These are phyloP conservation scores for Scaptomyza tumidula DNA, from an alignment of 2,888 invertebrate genomes.

Conservation along the genomic window DNA sequence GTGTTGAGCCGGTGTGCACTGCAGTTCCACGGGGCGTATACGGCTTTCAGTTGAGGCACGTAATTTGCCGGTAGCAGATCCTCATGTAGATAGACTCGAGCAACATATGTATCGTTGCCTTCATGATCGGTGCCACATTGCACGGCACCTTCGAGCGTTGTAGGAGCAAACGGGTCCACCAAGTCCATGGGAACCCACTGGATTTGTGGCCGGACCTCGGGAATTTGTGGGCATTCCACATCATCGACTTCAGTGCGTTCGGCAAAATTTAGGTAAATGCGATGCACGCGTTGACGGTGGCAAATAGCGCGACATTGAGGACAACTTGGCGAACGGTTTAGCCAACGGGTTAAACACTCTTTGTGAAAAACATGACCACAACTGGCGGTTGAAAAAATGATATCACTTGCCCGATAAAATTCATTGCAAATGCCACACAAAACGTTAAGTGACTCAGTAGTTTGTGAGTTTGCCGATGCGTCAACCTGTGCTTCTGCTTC, in stretches of 20 bases:
- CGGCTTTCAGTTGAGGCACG: slow-evolving; percentile 67
- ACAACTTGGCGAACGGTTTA: slow-evolving; percentile 64
- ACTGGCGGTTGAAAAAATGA: slow-evolving; percentile 63
- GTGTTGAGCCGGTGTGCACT: slow-evolving; percentile 50
- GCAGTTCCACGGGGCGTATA: slow-evolving; percentile 66
- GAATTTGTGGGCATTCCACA: too few species aligned
- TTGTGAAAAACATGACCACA: slow-evolving; percentile 81
- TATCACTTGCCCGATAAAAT: slow-evolving; percentile 68
- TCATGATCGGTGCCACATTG: slow-evolving; percentile 72
- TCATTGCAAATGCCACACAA: slow-evolving; percentile 79
- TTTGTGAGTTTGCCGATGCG: neutral
- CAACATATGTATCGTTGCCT: slow-evolving; percentile 75
- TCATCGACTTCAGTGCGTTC: slow-evolving; percentile 67
- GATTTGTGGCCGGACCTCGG: slow-evolving; percentile 36
- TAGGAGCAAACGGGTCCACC: slow-evolving; percentile 7
- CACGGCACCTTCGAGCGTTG: slow-evolving; percentile 61
- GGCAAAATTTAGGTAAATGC: slow-evolving; percentile 75
- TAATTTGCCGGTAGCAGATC: slow-evolving; percentile 77
- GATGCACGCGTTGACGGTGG: slow-evolving; percentile 64
- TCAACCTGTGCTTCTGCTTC: slow-evolving; percentile 20
- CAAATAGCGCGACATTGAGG: slow-evolving; percentile 76
- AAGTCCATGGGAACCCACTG: slow-evolving; percentile 62
- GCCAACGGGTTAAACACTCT: slow-evolving; percentile 71
- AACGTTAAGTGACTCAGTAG: slow-evolving; percentile 59
- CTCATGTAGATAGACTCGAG: slow-evolving; percentile 65